Base-by-base conservation (phyloP, 2,797 vertebrate genomes). In the Spheniscus humboldti region DNA sequence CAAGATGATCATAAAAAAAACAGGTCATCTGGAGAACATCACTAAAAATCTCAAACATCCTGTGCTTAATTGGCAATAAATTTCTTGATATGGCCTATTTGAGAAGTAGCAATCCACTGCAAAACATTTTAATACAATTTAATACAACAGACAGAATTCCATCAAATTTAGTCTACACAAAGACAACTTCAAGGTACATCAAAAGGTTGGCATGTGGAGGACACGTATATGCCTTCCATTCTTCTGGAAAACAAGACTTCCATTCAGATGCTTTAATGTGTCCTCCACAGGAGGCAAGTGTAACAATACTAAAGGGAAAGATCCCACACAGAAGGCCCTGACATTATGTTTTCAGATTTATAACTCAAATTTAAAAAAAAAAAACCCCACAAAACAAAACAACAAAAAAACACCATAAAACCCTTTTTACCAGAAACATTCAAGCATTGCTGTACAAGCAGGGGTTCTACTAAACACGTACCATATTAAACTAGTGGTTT, bases 41-140 rank as follows among this genome's bases (percentile, higher is more conserved):
- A 91, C 93, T 95, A 93, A 96, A 96, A 93, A 96, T 90, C 91
- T 92, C 90, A 96, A 96, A 97, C 79, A 97, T 96, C 94, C 96
- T 96, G 95, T 91, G 87, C 86, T 94, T 97, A 98, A 97, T 79
- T 97, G 96, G 88, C 92, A 97, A 85, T 95, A 97, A 97, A 96
- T 90, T 88, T 97, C 88, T 96, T 97, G 35, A 97, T 96, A 53
- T 91, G 90, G 94, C 64, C 87, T 90, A 83, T 90, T 55, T 86
- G 50, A 96, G 60, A 27, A 88, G 53, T 43, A 88, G 75, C 45
- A 94, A 94, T 73, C 88, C 69, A 82, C 81, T 91, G 60, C 87
- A 94, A 88, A 94, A 92, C 25, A 91, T 88, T 82, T 83, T 48
- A 76, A 88, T 75, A 76, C 17, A 67, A 93, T 77, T 94, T 60